phyloP scores from a whole-genome alignment of 2,113 vertebrate genomes.

The Ornithorhynchus anatinus region DNA sequence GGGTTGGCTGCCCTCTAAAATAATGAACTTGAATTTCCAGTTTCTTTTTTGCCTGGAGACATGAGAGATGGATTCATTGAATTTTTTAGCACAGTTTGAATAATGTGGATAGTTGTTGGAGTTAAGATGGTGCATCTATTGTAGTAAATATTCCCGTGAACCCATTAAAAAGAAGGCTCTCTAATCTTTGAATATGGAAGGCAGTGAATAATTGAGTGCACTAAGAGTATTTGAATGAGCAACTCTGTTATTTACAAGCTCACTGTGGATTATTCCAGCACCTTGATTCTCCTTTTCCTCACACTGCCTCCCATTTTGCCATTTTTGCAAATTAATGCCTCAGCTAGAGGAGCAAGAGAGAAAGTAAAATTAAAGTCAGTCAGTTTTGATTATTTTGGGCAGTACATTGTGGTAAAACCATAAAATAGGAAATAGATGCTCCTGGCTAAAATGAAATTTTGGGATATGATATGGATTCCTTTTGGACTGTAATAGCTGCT shows the following conservation, averaged over 20 bases:
- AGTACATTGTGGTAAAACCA: too few relatives aligned
- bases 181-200: background rate
- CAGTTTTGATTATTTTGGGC: background rate
- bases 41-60: background rate
- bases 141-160: too few relatives aligned
- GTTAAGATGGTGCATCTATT: too few relatives aligned
- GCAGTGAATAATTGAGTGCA: background rate
- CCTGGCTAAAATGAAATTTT: too few relatives aligned
- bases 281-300: background rate
- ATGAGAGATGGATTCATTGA: background rate
- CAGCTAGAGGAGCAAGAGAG: background rate
- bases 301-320: background rate
- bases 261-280: background rate
- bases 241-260: background rate
- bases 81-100: background rate
- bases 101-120: background rate
- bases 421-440: too few relatives aligned
- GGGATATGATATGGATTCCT: too few relatives aligned
- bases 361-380: too few relatives aligned
- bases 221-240: too few relatives aligned
- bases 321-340: rapidly evolving
- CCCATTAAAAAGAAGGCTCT: too few relatives aligned
- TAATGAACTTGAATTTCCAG: background rate
- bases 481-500: too few relatives aligned
- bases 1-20: background rate